These are phyloP conservation scores for Lasiurus borealis DNA, from an alignment of 2,113 vertebrate species.

Conservation along the genomic window DNA sequence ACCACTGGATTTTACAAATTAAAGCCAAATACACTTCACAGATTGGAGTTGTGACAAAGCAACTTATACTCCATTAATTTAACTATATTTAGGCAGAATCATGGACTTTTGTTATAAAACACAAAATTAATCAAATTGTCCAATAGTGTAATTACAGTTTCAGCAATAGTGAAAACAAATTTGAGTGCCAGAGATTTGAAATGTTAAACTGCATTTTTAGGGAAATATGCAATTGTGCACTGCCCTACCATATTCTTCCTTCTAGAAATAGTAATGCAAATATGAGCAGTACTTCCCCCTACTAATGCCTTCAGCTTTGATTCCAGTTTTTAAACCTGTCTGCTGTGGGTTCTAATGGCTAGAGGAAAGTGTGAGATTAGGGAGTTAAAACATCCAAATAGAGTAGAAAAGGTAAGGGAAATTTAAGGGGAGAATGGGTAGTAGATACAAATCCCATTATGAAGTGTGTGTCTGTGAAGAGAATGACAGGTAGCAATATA, in stretches of 20 bases:
- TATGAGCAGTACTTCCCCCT: background rate
- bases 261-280: slow-evolving; percentile 53
- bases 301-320: background rate
- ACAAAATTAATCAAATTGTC: slow-evolving; percentile 79
- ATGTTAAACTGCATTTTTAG: slow-evolving; percentile 60
- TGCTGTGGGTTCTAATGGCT: background rate
- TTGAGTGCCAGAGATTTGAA: slow-evolving; percentile 65
- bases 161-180: slow-evolving; percentile 75
- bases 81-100: slow-evolving; percentile 77
- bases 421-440: background rate
- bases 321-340: background rate
- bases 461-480: slow-evolving; percentile 32
- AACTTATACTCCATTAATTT: slow-evolving; percentile 84
- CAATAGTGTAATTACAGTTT: slow-evolving; percentile 74
- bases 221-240: slow-evolving; percentile 51
- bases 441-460: background rate
- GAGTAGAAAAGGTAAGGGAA: background rate
- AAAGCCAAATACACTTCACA: slow-evolving; percentile 79
- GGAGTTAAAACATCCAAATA: background rate
- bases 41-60: slow-evolving; percentile 82
- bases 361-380: background rate
- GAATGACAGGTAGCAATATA: background rate
- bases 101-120: slow-evolving; percentile 78
- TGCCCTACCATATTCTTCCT: background rate
- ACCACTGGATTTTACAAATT: slow-evolving; percentile 79